Percentiles rank a stretch among this genome's conserved stretches.
phyloP scores from a whole-genome alignment of 1,140 invertebrate species.

The Dinoponera quadriceps region DNA sequence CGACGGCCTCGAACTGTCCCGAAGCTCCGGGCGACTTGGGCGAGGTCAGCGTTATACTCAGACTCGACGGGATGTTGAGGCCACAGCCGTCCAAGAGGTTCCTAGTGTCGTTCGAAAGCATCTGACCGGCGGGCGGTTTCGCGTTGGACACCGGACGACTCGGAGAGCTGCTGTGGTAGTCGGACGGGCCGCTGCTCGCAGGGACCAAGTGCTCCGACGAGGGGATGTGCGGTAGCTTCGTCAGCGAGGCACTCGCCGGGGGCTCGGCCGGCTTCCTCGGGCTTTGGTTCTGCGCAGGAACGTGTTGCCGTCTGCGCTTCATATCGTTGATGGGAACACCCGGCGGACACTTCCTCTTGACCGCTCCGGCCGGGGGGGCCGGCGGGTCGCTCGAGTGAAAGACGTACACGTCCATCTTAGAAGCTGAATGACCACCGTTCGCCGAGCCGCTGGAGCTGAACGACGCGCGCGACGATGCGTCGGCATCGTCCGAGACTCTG shows the following conservation, averaged over 20 bases:
- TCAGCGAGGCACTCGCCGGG: neutral
- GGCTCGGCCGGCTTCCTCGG: slow-evolving; percentile 22
- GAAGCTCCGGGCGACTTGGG: slow-evolving; percentile 74
- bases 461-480: slow-evolving; percentile 25
- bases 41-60: slow-evolving; percentile 81
- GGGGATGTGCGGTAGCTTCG: slow-evolving; percentile 30
- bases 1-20: slow-evolving; percentile 40
- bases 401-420: slow-evolving; percentile 78
- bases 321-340: slow-evolving; percentile 79
- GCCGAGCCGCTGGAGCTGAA: neutral
- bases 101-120: slow-evolving; percentile 74
- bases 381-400: slow-evolving; percentile 76
- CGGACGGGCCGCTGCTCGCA: slow-evolving; percentile 1
- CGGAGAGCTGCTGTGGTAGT: slow-evolving; percentile 40
- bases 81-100: slow-evolving; percentile 81
- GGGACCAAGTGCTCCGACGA: slow-evolving; percentile 60
- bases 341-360: slow-evolving; percentile 81
- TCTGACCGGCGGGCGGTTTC: slow-evolving; percentile 43
- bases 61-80: slow-evolving; percentile 81
- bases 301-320: slow-evolving; percentile 66
- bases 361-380: slow-evolving; percentile 74
- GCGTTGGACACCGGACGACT: slow-evolving; percentile 19
- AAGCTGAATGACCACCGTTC: slow-evolving; percentile 29
- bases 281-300: slow-evolving; percentile 8
- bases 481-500: slow-evolving; percentile 47